These are phyloP conservation scores for Brachyhypopomus occidentalis DNA, from an alignment of 2,113 vertebrate genomes.

Conservation along the genomic window DNA sequence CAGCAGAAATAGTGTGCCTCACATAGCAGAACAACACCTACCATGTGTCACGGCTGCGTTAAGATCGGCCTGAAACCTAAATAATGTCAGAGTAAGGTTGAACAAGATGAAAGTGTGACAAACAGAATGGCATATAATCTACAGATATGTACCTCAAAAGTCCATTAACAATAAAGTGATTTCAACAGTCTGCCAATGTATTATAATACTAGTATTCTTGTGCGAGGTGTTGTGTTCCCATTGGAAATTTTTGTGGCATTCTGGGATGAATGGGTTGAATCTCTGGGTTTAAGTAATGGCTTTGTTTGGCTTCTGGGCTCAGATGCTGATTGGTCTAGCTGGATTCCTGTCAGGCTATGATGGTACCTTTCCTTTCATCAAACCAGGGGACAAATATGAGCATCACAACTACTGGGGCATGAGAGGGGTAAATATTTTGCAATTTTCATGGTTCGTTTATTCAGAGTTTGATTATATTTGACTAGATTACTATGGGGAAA, in stretches of 20 bases:
- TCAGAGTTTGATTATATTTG: not conserved
- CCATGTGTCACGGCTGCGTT: no score
- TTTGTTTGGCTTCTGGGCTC: not conserved
- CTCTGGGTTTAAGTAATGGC: not conserved
- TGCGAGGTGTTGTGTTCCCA: not conserved
- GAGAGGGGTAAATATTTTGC: slow-evolving; percentile 86
- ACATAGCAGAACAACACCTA: no score
- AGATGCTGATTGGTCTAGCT: slow-evolving; percentile 97
- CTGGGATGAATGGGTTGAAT: not conserved
- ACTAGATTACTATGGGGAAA: not conserved
- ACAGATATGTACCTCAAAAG: no score
- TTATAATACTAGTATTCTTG: no score
- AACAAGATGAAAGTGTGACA: no score
- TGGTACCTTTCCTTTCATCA: slow-evolving; percentile 92
- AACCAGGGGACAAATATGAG: slow-evolving; percentile 94
- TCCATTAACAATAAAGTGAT: no score
- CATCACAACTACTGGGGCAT: slow-evolving; percentile 91
- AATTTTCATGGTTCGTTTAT: not conserved
- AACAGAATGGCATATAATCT: no score
- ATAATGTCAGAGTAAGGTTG: no score
- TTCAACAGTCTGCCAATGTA: no score
- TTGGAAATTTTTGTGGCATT: not conserved
- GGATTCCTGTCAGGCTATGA: slow-evolving; percentile 94
- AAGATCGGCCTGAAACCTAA: no score
- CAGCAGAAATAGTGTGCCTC: no score